Conservation (phyloP, 2,113 vertebrate genomes). For the Hippocampus comes region DNA sequence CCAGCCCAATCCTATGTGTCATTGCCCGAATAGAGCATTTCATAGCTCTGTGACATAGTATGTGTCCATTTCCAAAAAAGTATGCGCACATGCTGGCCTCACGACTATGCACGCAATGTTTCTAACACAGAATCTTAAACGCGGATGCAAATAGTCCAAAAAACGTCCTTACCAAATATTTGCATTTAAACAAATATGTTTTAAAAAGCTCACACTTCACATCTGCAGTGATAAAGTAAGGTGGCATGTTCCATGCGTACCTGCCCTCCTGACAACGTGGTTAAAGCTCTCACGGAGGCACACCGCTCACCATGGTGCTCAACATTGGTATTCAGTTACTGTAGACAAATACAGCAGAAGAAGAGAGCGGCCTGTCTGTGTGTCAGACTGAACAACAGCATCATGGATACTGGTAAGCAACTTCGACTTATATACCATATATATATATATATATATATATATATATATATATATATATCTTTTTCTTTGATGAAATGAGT, state of each 20-base stretch:
- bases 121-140: slow-evolving; percentile 68
- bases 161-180: slow-evolving; percentile 75
- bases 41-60: neutral
- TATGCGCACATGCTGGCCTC: neutral
- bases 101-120: slow-evolving; percentile 22
- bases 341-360: slow-evolving; percentile 48
- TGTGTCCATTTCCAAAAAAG: neutral
- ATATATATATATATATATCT: neutral
- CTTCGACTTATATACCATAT: neutral
- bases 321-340: slow-evolving; percentile 48
- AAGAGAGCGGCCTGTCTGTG: slow-evolving; percentile 36
- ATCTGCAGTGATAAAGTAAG: slow-evolving; percentile 39
- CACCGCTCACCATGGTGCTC: slow-evolving; percentile 54
- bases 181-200: slow-evolving; percentile 80
- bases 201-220: slow-evolving; percentile 64
- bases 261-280: slow-evolving; percentile 59
- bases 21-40: neutral
- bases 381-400: slow-evolving; percentile 34
- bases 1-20: neutral
- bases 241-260: slow-evolving; percentile 53
- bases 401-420: slow-evolving; percentile 75
- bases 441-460: too few species aligned
- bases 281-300: slow-evolving; percentile 55
- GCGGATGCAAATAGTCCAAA: slow-evolving; percentile 74
- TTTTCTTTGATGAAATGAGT: neutral